Base-by-base conservation (phyloP, 2,888 invertebrate genomes). In the Sinelater perroti region DNA sequence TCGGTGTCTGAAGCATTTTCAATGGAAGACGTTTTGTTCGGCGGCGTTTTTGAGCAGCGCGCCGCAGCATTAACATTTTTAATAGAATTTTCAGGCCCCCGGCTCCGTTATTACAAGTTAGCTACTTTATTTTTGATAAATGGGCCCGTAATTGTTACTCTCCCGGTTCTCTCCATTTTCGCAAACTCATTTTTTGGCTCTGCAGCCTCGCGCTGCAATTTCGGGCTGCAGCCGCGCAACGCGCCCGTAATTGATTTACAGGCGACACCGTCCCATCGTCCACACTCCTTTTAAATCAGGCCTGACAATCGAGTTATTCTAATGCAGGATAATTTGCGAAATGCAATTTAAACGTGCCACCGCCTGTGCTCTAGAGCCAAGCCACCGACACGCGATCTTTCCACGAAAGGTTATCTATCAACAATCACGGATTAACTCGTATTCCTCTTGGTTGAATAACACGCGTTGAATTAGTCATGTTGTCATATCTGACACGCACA, bases 281-380 rank as follows among this genome's bases (percentile, higher is more conserved):
- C 21, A 28, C n/a, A n/a, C n/a, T n/a, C n/a, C n/a, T n/a, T n/a
- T n/a, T n/a, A 55, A 44, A 53, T 35, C 45, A 53, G 42, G 40
- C 20, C 33, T 35, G 7, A 10, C 21, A 47, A 24, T 36, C 28
- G 18, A 55, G 47, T 36, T 28, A 8, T 31, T 20, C 42, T 38
- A 51, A 38, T 49, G 40, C 26, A 20, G n/a, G 31, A 50, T 49
- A 56, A 57, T 57, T 57, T 36, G 16, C 18, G 40, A 56, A 56
- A 49, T 56, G 56, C 50, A 42, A 24, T 49, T 47, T 33, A 11
- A 47, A 49, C 21, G 18, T 14, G 42, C 33, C 26, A 35, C 42
- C 17, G 40, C 44, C 10, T 40, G 14, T 51, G 42, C 7, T 42
- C 44, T 24, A 10, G 40, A n/a, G 35, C 26, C 7, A 13, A n/a